Conservation (phyloP, 2,888 invertebrate genomes). For the Cepaea hortensis region DNA sequence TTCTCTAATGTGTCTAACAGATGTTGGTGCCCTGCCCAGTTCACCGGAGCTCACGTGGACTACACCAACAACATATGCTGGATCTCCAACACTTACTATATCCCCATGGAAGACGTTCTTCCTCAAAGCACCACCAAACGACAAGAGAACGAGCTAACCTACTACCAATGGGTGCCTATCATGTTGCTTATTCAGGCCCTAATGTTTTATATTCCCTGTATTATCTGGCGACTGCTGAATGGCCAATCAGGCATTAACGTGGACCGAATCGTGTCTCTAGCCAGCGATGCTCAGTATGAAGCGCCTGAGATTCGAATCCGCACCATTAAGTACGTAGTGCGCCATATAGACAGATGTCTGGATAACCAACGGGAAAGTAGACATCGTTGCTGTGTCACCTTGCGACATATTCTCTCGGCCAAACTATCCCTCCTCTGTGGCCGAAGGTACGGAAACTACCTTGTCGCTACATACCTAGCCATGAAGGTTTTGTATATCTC, state of each 20-base stretch:
- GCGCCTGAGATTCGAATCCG: constrained; percentile 77
- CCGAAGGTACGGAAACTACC: constrained; percentile 77
- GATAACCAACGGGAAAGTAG: constrained; percentile 72
- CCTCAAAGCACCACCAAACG: constrained; percentile 45
- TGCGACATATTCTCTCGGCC: constrained; percentile 71
- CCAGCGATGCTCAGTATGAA: constrained; percentile 76
- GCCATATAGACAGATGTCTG: constrained; percentile 78
- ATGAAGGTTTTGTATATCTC: constrained; percentile 76
- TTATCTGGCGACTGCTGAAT: constrained; percentile 77
- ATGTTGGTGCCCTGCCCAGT: constrained; percentile 65
- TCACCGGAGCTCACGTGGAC: constrained; percentile 78
- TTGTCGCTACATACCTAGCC: constrained; percentile 76
- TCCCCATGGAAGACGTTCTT: constrained; percentile 65
- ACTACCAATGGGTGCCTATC: constrained; percentile 77
- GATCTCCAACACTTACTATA: constrained; percentile 78
- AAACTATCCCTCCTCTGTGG: constrained; percentile 73
- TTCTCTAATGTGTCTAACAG: background rate
- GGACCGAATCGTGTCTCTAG: constrained; percentile 73
- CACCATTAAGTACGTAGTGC: constrained; percentile 77
- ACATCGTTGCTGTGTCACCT: constrained; percentile 68
- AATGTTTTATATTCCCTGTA: constrained; percentile 78
- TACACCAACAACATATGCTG: constrained; percentile 79
- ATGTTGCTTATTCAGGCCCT: constrained; percentile 77
- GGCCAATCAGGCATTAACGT: constrained; percentile 78
- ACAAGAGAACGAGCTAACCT: constrained; percentile 67